These are phyloP conservation scores for Hemicrepidius hirtus DNA, from an alignment of 2,888 invertebrate genomes.

Conservation along the genomic window DNA sequence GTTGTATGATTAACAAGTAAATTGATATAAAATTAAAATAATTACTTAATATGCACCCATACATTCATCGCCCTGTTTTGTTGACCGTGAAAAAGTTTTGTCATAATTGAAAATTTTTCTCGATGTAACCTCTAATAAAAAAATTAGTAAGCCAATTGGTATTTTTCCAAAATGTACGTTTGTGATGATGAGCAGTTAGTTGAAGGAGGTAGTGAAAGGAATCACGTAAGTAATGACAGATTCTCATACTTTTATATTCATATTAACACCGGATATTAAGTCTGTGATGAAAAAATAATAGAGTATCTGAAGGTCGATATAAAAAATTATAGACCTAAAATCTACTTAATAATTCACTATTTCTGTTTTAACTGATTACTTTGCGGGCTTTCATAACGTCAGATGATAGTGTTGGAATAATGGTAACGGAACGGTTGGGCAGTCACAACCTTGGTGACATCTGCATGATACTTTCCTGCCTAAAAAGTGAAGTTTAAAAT, in stretches of 20 bases:
- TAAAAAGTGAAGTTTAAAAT: conserved; percentile 16
- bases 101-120: background rate
- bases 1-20: too few species aligned
- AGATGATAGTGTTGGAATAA: conserved; percentile 28
- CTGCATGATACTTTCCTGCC: conserved; percentile 7
- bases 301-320: conserved; percentile 4
- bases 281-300: background rate
- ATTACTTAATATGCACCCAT: too few species aligned
- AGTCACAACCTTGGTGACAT: conserved; percentile 44
- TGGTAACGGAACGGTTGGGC: conserved; percentile 42
- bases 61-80: background rate
- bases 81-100: conserved; percentile 22
- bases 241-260: background rate
- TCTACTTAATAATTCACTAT: conserved; percentile 8
- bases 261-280: conserved; percentile 12
- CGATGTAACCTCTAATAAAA: background rate
- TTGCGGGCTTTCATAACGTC: conserved; percentile 1
- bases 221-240: background rate
- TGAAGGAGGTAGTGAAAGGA: background rate
- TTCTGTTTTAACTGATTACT: conserved; percentile 27
- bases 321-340: conserved; percentile 16
- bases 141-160: too few species aligned
- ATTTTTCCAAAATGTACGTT: too few species aligned
- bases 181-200: too few species aligned
- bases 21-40: too few species aligned